Conservation (phyloP, 2,113 vertebrate species). For the Engystomops pustulosus region DNA sequence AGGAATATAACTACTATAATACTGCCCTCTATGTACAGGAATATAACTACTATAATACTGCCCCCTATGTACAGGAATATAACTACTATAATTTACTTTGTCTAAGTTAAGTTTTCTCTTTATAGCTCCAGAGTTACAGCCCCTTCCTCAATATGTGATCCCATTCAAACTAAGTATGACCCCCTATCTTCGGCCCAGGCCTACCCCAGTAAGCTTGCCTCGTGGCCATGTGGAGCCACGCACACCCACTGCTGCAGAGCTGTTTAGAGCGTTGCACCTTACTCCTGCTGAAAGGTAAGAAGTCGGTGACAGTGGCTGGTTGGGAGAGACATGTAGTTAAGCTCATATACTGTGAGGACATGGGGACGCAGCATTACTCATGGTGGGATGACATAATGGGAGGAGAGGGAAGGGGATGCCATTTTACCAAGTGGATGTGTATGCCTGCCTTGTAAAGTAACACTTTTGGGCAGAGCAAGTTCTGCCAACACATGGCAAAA, state of each 20-base stretch:
- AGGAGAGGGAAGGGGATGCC: no score
- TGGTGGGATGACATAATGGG: no score
- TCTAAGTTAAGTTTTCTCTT: no score
- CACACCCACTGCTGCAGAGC: slow-evolving; percentile 72
- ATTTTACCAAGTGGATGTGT: no score
- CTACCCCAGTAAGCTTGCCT: slow-evolving; percentile 51
- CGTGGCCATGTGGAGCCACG: slow-evolving; percentile 33
- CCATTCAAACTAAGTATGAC: slow-evolving; percentile 49
- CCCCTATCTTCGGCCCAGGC: slow-evolving; percentile 63
- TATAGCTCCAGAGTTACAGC: slow-evolving; percentile 58
- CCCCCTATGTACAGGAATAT: slow-evolving; percentile 11
- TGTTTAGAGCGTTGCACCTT: slow-evolving; percentile 70
- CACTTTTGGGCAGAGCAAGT: no score
- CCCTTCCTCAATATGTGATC: neutral
- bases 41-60: slow-evolving; percentile 11
- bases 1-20: slow-evolving; percentile 12
- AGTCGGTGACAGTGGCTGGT: no score
- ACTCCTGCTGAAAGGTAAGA: slow-evolving; percentile 55
- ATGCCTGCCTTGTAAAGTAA: no score
- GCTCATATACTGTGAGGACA: no score
- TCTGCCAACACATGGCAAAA: no score
- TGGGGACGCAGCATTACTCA: no score
- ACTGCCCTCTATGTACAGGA: slow-evolving; percentile 3
- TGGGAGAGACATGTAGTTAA: no score
- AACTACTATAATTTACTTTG: neutral